Evolutionary conservation across 2,797 vertebrate species (phyloP).

Genomic region (Prunella strophiata): DNA sequence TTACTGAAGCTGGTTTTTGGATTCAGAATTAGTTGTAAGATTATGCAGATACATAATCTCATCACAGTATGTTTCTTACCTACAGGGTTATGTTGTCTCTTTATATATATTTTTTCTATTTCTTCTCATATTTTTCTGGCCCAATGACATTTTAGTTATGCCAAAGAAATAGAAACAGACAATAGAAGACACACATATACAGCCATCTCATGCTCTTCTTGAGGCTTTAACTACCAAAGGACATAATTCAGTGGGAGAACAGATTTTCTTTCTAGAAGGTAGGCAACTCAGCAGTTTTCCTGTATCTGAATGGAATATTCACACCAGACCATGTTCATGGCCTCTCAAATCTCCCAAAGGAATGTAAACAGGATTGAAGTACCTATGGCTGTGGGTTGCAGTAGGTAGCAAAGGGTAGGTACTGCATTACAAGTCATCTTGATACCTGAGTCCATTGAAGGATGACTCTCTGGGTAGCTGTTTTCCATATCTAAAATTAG

Average conservation of each 20-base stretch:
- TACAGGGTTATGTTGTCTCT: neutral
- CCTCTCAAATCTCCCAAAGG: neutral
- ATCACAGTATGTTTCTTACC: neutral
- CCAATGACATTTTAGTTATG: neutral
- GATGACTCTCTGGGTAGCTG: neutral
- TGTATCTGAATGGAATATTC: neutral
- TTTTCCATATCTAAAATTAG: neutral
- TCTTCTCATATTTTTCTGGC: neutral
- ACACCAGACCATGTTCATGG: neutral
- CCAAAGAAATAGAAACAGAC: neutral
- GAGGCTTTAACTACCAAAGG: neutral
- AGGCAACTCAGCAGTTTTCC: neutral
- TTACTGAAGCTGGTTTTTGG: neutral
- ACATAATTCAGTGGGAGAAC: neutral
- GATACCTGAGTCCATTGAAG: neutral
- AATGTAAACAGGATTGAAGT: neutral
- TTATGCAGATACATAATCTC: neutral
- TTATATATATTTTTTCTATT: neutral
- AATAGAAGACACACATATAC: neutral
- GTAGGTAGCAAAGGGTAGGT: neutral
- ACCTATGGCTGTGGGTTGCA: neutral
- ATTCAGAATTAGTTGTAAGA: neutral
- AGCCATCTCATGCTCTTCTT: neutral
- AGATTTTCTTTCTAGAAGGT: neutral
- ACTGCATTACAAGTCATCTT: neutral